These are phyloP conservation scores for Daboia siamensis DNA, from an alignment of 2,113 vertebrate genomes.

Conservation along the genomic window DNA sequence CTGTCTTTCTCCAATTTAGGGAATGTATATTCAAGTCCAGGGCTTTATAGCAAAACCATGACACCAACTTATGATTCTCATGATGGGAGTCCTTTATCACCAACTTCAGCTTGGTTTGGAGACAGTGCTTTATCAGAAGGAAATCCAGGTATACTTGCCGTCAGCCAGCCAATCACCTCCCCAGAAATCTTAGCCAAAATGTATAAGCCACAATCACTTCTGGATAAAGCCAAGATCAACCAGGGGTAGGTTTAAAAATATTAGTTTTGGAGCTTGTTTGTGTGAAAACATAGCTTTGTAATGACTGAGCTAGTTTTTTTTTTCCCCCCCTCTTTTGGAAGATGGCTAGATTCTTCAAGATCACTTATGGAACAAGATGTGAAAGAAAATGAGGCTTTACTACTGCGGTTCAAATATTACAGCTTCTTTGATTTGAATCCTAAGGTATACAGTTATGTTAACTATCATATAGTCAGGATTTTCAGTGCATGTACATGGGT, in stretches of 20 bases:
- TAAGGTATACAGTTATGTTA: constrained; percentile 77
- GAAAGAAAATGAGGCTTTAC: constrained; percentile 95
- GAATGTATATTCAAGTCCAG: constrained; percentile 97
- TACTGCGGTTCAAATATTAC: constrained; percentile 98
- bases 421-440: constrained; percentile 99
- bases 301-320: fast-evolving
- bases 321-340: constrained; percentile 51
- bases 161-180: constrained; percentile 93
- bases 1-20: constrained; percentile 73
- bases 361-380: constrained; percentile 99
- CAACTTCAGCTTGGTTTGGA: constrained; percentile 96
- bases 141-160: constrained; percentile 95
- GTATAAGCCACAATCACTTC: constrained; percentile 94
- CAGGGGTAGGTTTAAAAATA: constrained; percentile 84
- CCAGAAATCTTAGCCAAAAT: constrained; percentile 93
- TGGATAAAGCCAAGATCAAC: constrained; percentile 99
- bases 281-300: not conserved
- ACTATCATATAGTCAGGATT: not conserved
- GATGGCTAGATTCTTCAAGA: constrained; percentile 95
- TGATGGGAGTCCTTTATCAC: constrained; percentile 94
- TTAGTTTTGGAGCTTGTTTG: not conserved
- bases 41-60: constrained; percentile 98
- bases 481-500: not conserved
- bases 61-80: constrained; percentile 96
- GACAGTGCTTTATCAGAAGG: constrained; percentile 97